Base-by-base conservation (phyloP, 2,888 invertebrate genomes). In the Idaea biselata region DNA sequence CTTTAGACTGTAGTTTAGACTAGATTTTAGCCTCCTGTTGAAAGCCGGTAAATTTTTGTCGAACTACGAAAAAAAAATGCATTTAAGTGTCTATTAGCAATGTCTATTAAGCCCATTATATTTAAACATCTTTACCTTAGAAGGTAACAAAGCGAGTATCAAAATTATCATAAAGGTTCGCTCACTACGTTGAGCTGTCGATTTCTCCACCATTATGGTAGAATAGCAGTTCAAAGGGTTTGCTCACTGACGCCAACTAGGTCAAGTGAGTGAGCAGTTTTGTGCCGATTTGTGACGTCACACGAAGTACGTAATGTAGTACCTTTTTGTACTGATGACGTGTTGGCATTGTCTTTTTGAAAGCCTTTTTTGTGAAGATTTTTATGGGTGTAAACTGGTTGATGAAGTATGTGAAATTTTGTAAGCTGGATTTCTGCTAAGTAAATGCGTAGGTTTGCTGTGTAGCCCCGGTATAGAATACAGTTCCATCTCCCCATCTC, bases 221-320 rank as follows among this genome's bases (percentile, higher is more conserved):
- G 8, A 8, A 44, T 44, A 11, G 67, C 62, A 65, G 60, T 68
- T 69, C 70, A 72, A 77, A 73, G 73, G 72, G 73, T 72, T 76
- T 69, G 73, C 68, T 66, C 69, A 73, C 76, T 74, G 69, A 73
- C 76, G 76, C 70, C 64, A 80, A 79, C 74, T 77, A 73, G 79
- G 78, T 80, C 77, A 77, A 77, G 77, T 73, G 75, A 70, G 75
- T 73, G 76, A 75, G 75, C 72, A 68, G 71, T 72, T 73, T 63
- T 70, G 60, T 69, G 60, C 71, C 68, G 71, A 79, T 79, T 78
- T 74, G 70, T 79, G 76, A 63, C 63, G 58, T 68, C 66, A 68
- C 70, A 64, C 60, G 63, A 64, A 68, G 67, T 65, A 66, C 67
- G 66, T 70, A 69, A 68, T 72, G 70, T 68, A 66, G 64, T 64